Percentiles rank a stretch among this genome's conserved stretches.
phyloP scores from a whole-genome alignment of 2,113 vertebrate genomes.

The Desmodus rotundus region DNA sequence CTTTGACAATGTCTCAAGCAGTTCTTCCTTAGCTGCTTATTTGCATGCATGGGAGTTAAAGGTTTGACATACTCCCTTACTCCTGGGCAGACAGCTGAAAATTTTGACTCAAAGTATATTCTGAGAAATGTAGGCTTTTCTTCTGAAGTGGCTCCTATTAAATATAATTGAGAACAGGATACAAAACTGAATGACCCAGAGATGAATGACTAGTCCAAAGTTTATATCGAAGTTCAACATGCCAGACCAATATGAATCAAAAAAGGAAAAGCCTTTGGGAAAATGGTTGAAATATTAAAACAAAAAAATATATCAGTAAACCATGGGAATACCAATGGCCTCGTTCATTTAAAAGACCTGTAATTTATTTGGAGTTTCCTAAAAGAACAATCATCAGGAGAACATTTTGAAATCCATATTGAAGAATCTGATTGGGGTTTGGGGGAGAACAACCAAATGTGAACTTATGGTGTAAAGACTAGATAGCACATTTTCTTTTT shows the following conservation, averaged over 20 bases:
- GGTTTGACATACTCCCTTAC: neutral
- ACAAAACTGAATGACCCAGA: neutral
- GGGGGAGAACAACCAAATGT: neutral
- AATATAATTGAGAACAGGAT: slow-evolving; percentile 25
- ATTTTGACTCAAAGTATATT: neutral
- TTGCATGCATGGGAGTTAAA: neutral
- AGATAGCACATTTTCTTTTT: neutral
- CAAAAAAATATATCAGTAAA: neutral
- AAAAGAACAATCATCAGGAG: neutral
- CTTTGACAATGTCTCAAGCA: neutral
- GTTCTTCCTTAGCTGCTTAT: neutral
- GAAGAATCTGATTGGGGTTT: neutral
- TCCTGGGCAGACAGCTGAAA: neutral
- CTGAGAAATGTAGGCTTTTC: slow-evolving; percentile 27
- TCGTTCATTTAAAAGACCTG: slow-evolving; percentile 46
- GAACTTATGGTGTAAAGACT: neutral
- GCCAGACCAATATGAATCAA: neutral
- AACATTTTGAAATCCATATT: neutral
- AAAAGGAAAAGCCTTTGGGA: neutral
- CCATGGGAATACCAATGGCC: neutral
- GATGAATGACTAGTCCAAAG: neutral
- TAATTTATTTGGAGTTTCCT: slow-evolving; percentile 40
- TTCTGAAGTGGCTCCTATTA: neutral
- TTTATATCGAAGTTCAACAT: slow-evolving; percentile 24
- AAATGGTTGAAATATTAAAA: slow-evolving; percentile 45